Conservation (phyloP, 2,113 vertebrate genomes). For the Ctenodactylus gundi region DNA sequence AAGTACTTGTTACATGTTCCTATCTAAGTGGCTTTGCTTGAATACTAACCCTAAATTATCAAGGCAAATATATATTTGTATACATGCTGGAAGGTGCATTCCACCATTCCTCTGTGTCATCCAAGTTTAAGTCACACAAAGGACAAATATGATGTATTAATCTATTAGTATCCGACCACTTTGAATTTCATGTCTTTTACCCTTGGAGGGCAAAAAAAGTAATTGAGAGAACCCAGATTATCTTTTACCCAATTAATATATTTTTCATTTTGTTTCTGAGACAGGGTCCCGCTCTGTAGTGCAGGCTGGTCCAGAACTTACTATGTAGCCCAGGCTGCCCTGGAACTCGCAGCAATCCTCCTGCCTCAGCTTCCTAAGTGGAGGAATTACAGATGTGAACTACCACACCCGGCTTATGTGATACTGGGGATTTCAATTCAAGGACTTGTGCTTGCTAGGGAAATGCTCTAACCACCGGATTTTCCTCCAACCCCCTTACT, state of each 20-base stretch:
- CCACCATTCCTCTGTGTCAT: slow-evolving; percentile 35
- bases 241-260: not conserved
- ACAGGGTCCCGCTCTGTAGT: too few relatives aligned
- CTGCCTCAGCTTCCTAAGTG: too few relatives aligned
- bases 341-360: too few relatives aligned
- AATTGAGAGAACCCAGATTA: not conserved
- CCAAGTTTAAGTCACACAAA: not conserved
- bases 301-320: too few relatives aligned
- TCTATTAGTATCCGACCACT: slow-evolving; percentile 11
- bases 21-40: not conserved
- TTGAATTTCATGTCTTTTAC: slow-evolving; percentile 39
- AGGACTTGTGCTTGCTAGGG: too few relatives aligned
- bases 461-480: too few relatives aligned
- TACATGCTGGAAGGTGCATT: slow-evolving; percentile 43
- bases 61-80: slow-evolving; percentile 28
- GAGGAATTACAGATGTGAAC: too few relatives aligned
- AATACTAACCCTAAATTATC: slow-evolving; percentile 17
- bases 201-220: not conserved
- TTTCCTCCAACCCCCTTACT: too few relatives aligned
- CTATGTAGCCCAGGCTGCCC: too few relatives aligned
- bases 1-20: not conserved
- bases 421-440: too few relatives aligned
- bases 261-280: too few relatives aligned
- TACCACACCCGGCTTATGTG: too few relatives aligned
- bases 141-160: slow-evolving; percentile 13